Conservation (phyloP, 1,140 invertebrate genomes). For the Helicoverpa armigera region DNA sequence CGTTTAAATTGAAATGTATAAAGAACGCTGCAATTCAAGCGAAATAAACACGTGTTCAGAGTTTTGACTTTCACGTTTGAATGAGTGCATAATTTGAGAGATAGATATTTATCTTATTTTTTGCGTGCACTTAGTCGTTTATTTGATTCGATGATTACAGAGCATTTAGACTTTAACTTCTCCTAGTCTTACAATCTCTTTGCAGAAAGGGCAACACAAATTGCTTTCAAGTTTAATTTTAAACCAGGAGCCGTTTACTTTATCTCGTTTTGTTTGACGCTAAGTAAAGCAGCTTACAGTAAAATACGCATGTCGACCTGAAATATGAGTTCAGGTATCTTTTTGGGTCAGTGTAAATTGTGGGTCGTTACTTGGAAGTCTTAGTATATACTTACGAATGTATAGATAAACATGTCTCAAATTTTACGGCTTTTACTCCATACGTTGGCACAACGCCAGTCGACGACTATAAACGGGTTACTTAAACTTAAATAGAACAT, state of each 20-base stretch:
- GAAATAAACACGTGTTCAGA: slow-evolving; percentile 12
- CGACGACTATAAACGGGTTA: slow-evolving; percentile 48
- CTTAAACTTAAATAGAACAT: slow-evolving; percentile 49
- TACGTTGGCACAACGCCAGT: slow-evolving; percentile 48
- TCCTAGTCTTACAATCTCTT: not conserved
- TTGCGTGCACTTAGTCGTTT: not conserved
- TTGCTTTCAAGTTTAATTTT: slow-evolving; percentile 26
- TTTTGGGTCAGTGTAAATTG: slow-evolving; percentile 44
- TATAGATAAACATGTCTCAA: slow-evolving; percentile 40
- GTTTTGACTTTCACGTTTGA: slow-evolving; percentile 27
- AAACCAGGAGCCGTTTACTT: slow-evolving; percentile 14
- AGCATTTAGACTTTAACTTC: not conserved
- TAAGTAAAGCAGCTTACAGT: slow-evolving; percentile 25
- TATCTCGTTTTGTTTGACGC: slow-evolving; percentile 31
- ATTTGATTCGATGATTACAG: not conserved
- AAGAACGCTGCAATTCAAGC: slow-evolving; percentile 14
- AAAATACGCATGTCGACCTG: slow-evolving; percentile 17
- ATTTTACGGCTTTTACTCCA: slow-evolving; percentile 44
- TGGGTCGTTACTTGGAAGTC: slow-evolving; percentile 24
- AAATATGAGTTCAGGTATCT: slow-evolving; percentile 41
- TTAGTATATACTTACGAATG: slow-evolving; percentile 31
- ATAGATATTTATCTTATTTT: not conserved
- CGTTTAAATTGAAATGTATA: slow-evolving; percentile 47
- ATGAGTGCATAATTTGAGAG: not conserved
- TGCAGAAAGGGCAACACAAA: not conserved